Conservation (phyloP, 2,113 vertebrate species). For the Syngnathoides biaculeatus region DNA sequence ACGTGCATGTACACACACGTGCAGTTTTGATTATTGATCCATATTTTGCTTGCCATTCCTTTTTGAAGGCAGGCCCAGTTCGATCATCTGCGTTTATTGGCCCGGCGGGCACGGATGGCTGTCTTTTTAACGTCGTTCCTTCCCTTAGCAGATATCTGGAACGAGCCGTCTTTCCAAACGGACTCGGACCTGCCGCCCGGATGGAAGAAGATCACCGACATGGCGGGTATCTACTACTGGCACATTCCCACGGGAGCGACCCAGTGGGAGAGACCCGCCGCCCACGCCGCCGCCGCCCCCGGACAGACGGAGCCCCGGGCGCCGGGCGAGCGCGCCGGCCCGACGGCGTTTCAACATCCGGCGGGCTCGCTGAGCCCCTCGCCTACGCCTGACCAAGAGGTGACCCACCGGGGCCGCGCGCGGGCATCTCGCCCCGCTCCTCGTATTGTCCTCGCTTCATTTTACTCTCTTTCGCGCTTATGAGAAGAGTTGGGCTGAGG, state of each 20-base stretch:
- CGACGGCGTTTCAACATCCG: conserved; percentile 75
- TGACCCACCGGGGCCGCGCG: conserved; percentile 34
- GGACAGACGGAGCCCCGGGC: conserved; percentile 55
- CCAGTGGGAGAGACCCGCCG: conserved; percentile 90
- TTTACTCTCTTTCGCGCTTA: not conserved
- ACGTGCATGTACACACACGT: not conserved
- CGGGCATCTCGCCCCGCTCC: no score
- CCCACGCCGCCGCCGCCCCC: conserved; percentile 66
- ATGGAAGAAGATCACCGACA: conserved; percentile 94
- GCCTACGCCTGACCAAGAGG: conserved; percentile 89
- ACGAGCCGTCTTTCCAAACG: conserved; percentile 90
- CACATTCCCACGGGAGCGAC: conserved; percentile 97
- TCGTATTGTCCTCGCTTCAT: no score
- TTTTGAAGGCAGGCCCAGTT: not conserved
- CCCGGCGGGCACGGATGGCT: not conserved
- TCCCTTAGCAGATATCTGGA: conserved; percentile 85
- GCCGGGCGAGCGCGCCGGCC: conserved; percentile 26
- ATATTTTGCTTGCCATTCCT: not conserved
- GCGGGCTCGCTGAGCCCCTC: conserved; percentile 86
- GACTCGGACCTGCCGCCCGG: conserved; percentile 94
- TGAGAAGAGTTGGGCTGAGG: not conserved
- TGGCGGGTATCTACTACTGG: conserved; percentile 96
- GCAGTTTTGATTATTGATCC: no score
- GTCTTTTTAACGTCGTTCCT: not conserved
- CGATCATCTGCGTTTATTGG: not conserved